Evolutionary conservation across 2,797 vertebrate genomes (phyloP).

Genomic region (Danio kyathit): DNA sequence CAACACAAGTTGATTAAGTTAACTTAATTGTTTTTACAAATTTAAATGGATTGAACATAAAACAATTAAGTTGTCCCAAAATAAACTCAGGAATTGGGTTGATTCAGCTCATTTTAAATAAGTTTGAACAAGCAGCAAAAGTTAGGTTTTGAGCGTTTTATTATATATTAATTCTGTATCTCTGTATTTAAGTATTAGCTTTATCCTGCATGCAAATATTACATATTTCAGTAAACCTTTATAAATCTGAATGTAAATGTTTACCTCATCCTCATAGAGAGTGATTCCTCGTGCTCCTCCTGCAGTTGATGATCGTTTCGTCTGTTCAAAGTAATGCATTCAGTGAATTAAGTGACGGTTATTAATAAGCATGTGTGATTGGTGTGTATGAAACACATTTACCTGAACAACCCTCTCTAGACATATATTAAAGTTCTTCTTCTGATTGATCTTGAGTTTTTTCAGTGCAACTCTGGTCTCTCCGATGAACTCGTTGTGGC

Average conservation of each 20-base stretch:
- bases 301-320: slow-evolving; percentile 88
- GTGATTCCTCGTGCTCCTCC: slow-evolving; percentile 90
- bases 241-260: neutral
- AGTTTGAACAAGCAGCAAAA: too few relatives aligned
- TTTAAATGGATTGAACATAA: too few relatives aligned
- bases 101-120: too few relatives aligned
- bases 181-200: too few relatives aligned
- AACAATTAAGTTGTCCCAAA: too few relatives aligned
- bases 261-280: slow-evolving; percentile 95
- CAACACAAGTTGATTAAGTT: too few relatives aligned
- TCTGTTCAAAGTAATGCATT: slow-evolving; percentile 73
- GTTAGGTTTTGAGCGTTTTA: too few relatives aligned
- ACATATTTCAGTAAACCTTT: neutral
- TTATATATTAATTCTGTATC: too few relatives aligned
- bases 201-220: neutral
- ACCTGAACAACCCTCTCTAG: slow-evolving; percentile 93
- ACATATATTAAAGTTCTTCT: slow-evolving; percentile 96
- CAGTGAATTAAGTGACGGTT: neutral
- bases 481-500: slow-evolving; percentile 97
- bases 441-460: slow-evolving; percentile 93
- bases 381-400: slow-evolving; percentile 62
- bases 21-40: too few relatives aligned
- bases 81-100: too few relatives aligned
- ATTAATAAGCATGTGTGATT: neutral
- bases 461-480: slow-evolving; percentile 96